These are phyloP conservation scores for Rhynchonycteris naso DNA, from an alignment of 2,797 vertebrate species.

Conservation along the genomic window DNA sequence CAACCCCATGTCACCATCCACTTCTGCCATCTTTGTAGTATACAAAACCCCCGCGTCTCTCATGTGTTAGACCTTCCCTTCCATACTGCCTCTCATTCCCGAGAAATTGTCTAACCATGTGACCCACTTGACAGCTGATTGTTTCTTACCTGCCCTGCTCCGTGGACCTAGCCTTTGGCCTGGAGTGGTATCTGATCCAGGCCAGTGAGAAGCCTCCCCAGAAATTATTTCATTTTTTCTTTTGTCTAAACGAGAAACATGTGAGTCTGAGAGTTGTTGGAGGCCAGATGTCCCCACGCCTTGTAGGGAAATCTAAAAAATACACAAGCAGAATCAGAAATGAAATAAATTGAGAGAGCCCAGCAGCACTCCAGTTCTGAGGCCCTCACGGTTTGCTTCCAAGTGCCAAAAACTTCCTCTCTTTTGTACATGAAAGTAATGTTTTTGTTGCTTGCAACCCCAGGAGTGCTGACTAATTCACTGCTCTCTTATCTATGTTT, in stretches of 20 bases:
- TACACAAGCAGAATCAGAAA: not conserved
- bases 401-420: not conserved
- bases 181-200: not conserved
- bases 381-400: not conserved
- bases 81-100: not conserved
- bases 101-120: not conserved
- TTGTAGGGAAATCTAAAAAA: not conserved
- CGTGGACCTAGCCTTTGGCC: not conserved
- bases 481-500: not conserved
- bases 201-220: not conserved
- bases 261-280: not conserved
- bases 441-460: not conserved
- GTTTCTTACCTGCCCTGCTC: not conserved
- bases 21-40: not conserved
- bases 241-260: conserved; percentile 24
- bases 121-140: not conserved
- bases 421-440: not conserved
- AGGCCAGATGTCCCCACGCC: not conserved
- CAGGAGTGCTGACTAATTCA: not conserved
- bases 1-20: not conserved
- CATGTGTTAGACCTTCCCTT: not conserved
- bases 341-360: not conserved
- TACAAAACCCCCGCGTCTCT: not conserved
- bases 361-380: not conserved
- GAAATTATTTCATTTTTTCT: not conserved